Evolutionary conservation across 2,113 vertebrate genomes (phyloP).

Genomic region (Syngnathoides biaculeatus): DNA sequence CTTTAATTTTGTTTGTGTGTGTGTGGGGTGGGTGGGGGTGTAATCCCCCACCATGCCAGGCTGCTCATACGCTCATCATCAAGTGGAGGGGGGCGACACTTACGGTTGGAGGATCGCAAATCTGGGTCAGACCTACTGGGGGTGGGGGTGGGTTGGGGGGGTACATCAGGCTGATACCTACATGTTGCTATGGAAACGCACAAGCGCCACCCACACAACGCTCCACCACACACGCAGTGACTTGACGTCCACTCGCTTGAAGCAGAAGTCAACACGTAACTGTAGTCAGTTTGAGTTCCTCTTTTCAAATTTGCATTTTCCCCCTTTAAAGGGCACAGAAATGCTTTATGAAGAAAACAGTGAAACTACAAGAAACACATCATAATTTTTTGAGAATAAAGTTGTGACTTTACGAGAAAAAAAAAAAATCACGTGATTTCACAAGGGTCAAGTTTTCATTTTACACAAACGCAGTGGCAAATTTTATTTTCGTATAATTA

Average conservation of each 20-base stretch:
- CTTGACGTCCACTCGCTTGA: constrained; percentile 61
- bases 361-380: no score
- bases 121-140: constrained; percentile 60
- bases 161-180: constrained; percentile 61
- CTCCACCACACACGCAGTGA: background rate
- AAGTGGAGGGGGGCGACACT: constrained; percentile 21
- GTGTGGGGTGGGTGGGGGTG: constrained; percentile 15
- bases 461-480: no score
- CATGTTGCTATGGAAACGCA: constrained; percentile 60
- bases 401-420: background rate
- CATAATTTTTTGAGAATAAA: background rate
- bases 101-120: constrained; percentile 46
- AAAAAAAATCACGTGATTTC: background rate
- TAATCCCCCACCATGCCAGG: constrained; percentile 35
- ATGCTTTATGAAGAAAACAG: no score
- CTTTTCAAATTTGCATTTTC: background rate
- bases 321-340: background rate
- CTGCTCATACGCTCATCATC: constrained; percentile 18
- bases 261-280: constrained; percentile 40
- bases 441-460: no score
- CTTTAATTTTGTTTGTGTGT: constrained; percentile 16
- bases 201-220: constrained; percentile 36
- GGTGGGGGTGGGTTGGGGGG: constrained; percentile 8
- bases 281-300: background rate
- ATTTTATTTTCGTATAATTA: no score